Evolutionary conservation across 2,888 invertebrate genomes (phyloP).

Genomic region (Zygogramma bicolorata): DNA sequence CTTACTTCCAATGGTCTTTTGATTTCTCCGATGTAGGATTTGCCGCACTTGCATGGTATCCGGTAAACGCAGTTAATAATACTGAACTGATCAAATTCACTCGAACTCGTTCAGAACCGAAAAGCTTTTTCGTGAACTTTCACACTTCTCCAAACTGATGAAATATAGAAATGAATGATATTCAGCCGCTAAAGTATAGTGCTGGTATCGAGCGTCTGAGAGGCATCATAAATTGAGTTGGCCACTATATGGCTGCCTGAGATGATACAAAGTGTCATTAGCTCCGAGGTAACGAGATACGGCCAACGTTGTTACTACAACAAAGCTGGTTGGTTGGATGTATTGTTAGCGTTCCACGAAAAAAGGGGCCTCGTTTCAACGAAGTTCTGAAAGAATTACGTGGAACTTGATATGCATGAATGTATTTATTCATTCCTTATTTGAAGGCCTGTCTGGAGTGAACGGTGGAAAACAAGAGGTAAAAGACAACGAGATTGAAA

Average conservation of each 20-base stretch:
- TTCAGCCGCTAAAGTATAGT: neutral
- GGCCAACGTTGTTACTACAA: neutral
- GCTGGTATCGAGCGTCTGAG: neutral
- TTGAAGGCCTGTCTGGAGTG: neutral
- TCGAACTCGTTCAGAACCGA: too few relatives aligned
- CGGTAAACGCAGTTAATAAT: too few relatives aligned
- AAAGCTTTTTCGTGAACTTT: too few relatives aligned
- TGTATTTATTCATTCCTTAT: neutral
- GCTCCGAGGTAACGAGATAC: neutral
- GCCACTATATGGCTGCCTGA: constrained; percentile 1
- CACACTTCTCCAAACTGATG: too few relatives aligned
- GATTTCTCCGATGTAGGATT: too few relatives aligned
- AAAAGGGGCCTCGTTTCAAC: neutral
- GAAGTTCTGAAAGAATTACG: neutral
- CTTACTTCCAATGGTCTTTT: too few relatives aligned
- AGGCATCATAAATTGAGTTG: neutral
- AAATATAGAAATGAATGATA: too few relatives aligned
- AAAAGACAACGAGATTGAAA: neutral
- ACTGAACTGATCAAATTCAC: too few relatives aligned
- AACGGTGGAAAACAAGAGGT: neutral
- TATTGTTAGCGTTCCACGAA: neutral
- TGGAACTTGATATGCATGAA: neutral
- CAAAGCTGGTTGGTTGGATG: neutral
- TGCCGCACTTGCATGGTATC: too few relatives aligned
- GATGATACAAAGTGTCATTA: constrained; percentile 10